These are phyloP conservation scores for Keiferia lycopersicella DNA, from an alignment of 2,888 invertebrate genomes.

Conservation along the genomic window DNA sequence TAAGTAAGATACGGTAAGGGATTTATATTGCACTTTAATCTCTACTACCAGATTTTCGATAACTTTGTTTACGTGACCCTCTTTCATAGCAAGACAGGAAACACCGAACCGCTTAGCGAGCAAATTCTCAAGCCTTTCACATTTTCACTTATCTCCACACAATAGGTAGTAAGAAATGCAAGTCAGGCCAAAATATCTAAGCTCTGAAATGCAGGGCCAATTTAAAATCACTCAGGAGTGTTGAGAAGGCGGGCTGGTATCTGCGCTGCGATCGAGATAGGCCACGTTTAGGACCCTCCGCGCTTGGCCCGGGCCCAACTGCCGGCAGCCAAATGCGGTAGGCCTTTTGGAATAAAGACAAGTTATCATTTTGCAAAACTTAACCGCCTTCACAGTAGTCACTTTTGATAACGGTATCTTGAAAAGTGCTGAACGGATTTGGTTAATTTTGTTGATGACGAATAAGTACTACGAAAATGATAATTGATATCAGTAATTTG, in stretches of 20 bases:
- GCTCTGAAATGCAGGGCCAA: conserved; percentile 39
- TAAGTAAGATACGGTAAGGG: no score
- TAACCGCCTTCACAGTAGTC: no score
- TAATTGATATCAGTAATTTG: no score
- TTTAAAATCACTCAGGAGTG: conserved; percentile 65
- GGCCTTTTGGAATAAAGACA: conserved; percentile 38
- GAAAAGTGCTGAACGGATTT: no score
- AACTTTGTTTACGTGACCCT: no score
- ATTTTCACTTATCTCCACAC: conserved; percentile 35
- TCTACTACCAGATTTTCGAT: no score
- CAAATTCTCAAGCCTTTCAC: conserved; percentile 10
- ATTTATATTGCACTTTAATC: no score
- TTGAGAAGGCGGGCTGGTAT: conserved; percentile 45
- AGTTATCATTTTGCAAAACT: conserved; percentile 13
- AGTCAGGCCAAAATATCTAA: conserved; percentile 21
- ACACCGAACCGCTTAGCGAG: background rate
- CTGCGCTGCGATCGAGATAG: conserved; percentile 56
- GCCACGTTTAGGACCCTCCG: conserved; percentile 46
- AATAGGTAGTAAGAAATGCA: conserved; percentile 5
- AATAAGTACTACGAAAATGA: no score
- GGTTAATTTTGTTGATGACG: no score
- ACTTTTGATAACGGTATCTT: no score
- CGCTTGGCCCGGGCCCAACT: conserved; percentile 51
- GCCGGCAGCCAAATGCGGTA: conserved; percentile 50
- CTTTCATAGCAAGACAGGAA: no score